A percentile compares a stretch with the other conserved stretches of the same genome.
Conservation (phyloP, 2,113 vertebrate genomes). For the Progne subis region DNA sequence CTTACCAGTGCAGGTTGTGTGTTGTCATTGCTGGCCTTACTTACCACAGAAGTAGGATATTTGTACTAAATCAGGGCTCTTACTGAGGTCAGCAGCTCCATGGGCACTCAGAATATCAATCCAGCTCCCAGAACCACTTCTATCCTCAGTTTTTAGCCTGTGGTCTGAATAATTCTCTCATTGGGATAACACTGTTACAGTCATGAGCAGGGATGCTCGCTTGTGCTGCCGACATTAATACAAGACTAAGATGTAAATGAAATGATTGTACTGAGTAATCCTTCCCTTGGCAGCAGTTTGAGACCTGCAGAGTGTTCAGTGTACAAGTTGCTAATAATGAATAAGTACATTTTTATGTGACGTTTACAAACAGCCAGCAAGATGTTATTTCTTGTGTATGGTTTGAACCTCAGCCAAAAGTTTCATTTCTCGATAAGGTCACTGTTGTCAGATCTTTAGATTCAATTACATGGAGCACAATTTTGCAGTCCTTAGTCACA, state of each 20-base stretch:
- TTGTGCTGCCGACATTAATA: slow-evolving; percentile 27
- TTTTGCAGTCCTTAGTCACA: slow-evolving; percentile 40
- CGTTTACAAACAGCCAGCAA: slow-evolving; percentile 54
- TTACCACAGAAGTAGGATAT: not conserved
- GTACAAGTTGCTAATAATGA: slow-evolving; percentile 63
- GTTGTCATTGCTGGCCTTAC: not conserved
- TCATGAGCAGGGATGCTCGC: not conserved
- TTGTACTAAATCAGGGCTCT: not conserved
- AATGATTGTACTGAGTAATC: slow-evolving; percentile 3
- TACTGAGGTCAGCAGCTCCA: not conserved
- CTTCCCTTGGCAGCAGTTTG: slow-evolving; percentile 29
- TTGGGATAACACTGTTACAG: not conserved
- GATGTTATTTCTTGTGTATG: slow-evolving; percentile 17
- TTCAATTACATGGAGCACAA: slow-evolving; percentile 36
- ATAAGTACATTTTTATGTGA: slow-evolving; percentile 48
- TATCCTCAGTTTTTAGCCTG: not conserved
- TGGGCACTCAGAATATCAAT: not conserved
- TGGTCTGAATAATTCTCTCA: not conserved
- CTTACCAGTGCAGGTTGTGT: not conserved
- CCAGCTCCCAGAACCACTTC: not conserved
- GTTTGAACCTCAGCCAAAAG: slow-evolving; percentile 40
- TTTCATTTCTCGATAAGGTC: slow-evolving; percentile 64
- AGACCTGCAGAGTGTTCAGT: not conserved
- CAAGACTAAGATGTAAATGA: slow-evolving; percentile 26
- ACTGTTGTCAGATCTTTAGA: slow-evolving; percentile 48